Percentiles rank a stretch among this genome's conserved stretches.
phyloP scores from a whole-genome alignment of 2,888 invertebrate genomes.

The Zaprionus bogoriensis region DNA sequence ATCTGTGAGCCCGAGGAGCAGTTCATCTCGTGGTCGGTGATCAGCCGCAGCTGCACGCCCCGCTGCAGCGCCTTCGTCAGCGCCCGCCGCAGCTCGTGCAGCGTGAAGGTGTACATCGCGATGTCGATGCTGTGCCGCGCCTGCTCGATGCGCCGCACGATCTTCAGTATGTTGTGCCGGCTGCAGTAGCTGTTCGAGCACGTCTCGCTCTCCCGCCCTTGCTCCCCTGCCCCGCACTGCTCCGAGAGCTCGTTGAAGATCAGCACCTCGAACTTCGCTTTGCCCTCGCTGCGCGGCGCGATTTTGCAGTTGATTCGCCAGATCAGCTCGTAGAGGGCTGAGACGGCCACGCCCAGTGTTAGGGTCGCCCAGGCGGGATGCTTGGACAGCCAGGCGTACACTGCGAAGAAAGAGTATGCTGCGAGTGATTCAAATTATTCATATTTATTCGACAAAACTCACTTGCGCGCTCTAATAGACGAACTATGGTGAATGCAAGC shows the following conservation, averaged over 20 bases:
- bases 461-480: slow-evolving; percentile 3
- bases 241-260: slow-evolving; percentile 54
- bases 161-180: slow-evolving; percentile 44
- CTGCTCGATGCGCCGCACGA: slow-evolving; percentile 63
- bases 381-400: slow-evolving; percentile 22
- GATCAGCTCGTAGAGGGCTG: slow-evolving; percentile 37
- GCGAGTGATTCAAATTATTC: no score
- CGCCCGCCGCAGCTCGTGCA: slow-evolving; percentile 47
- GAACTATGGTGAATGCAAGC: neutral
- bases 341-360: slow-evolving; percentile 25
- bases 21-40: slow-evolving; percentile 77
- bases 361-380: slow-evolving; percentile 28
- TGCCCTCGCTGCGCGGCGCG: neutral
- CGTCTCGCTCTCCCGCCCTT: neutral
- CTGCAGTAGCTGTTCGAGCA: slow-evolving; percentile 57
- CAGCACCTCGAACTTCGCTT: slow-evolving; percentile 29
- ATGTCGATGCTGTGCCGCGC: slow-evolving; percentile 76
- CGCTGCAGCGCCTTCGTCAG: slow-evolving; percentile 65
- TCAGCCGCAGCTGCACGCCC: slow-evolving; percentile 70
- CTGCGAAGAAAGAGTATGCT: slow-evolving; percentile 3
- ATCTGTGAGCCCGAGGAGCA: slow-evolving; percentile 61
- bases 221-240: slow-evolving; percentile 23
- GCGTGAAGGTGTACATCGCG: slow-evolving; percentile 79
- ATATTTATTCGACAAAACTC: neutral
- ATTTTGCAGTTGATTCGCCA: no score